Conservation (phyloP, 2,797 vertebrate genomes). For the Emys orbicularis region DNA sequence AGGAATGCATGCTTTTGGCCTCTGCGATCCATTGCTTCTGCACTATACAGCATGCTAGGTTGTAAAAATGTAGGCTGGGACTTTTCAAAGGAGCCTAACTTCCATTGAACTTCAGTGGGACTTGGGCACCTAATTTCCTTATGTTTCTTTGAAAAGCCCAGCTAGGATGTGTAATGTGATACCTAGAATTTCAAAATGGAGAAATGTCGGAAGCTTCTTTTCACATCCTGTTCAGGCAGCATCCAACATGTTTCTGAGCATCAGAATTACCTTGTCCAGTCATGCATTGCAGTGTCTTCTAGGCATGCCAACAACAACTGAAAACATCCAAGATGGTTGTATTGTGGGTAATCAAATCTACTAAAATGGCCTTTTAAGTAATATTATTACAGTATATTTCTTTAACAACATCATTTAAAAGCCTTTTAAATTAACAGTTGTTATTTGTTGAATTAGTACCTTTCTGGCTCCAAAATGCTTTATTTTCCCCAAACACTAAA, state of each 20-base stretch:
- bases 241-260: slow-evolving; percentile 16
- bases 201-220: slow-evolving; percentile 10
- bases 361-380: slow-evolving; percentile 73
- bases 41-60: neutral
- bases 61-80: neutral
- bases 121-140: slow-evolving; percentile 1
- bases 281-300: slow-evolving; percentile 57
- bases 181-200: neutral
- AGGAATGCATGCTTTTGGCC: neutral
- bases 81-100: neutral
- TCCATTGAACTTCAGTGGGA: neutral
- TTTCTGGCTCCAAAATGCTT: slow-evolving; percentile 65
- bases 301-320: slow-evolving; percentile 72
- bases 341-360: slow-evolving; percentile 71
- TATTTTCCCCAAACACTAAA: slow-evolving; percentile 54
- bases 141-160: neutral
- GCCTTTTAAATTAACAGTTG: slow-evolving; percentile 68
- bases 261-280: slow-evolving; percentile 39
- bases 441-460: slow-evolving; percentile 66
- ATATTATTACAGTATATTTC: slow-evolving; percentile 56
- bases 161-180: neutral
- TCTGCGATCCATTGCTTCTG: neutral
- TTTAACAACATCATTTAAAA: slow-evolving; percentile 65
- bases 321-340: slow-evolving; percentile 70
- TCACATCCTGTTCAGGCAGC: slow-evolving; percentile 11